Base-by-base conservation (phyloP, 2,888 invertebrate genomes). In the Pseudanteris insignis region DNA sequence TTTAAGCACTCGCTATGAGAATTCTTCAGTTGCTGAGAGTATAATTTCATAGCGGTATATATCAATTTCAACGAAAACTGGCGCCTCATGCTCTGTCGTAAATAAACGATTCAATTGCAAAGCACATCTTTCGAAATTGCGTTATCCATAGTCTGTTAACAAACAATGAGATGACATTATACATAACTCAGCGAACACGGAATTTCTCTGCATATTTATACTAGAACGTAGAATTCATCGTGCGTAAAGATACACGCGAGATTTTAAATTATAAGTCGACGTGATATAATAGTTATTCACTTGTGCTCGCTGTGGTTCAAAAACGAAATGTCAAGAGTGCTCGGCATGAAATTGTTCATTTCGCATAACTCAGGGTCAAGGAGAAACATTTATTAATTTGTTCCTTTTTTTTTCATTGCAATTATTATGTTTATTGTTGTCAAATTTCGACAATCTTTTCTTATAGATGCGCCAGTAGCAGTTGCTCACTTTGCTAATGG, bases 391-490 rank as follows among this genome's bases (percentile, higher is more conserved):
- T 44, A 48, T 25, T 43, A 48, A 54, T 61, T 61, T 46, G 33
- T 9, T n/a, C 28, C 26, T 61, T 15, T 54, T 61, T 38, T 50
- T 50, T 18, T 18, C 18, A 18, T 18, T 18, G 3, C 18, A 18
- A 3, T 3, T 18, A 4, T 18, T 18, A 4, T 4, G 6, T 18
- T 18, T 18, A 4, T 3, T 18, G 3, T 18, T 18, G 18, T 18
- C 6, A 18, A 6, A 18, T 18, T 18, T 4, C 18, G 18, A 18
- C 6, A 18, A 18, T 18, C n/a, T 46, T 53, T 30, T 43, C 47
- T 82, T 83, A n/a, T 81, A 93, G 92, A 92, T 84, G 86, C 91
- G 36, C 92, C 93, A 36, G 86, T 87, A 26, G 89, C 90, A 5
- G 85, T 88, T 51, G 87, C 91, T 70, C 84, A 85, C 66, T 81